Conservation (phyloP, 2,888 invertebrate genomes). For the Callosobruchus maculatus region DNA sequence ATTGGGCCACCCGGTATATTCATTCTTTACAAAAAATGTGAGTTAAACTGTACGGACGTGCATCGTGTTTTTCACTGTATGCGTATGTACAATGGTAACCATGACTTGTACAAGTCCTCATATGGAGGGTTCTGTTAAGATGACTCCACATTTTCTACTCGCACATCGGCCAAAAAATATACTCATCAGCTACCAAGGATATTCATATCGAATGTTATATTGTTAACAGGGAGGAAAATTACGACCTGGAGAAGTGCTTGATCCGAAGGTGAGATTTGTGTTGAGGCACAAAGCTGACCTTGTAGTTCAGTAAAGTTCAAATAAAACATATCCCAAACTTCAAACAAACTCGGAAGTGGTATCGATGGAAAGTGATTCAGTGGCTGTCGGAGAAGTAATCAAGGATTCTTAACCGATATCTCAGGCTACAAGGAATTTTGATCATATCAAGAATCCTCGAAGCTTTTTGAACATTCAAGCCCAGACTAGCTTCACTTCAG, state of each 20-base stretch:
- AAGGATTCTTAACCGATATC: too few species aligned
- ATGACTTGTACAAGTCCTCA: not conserved
- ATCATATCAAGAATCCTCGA: too few species aligned
- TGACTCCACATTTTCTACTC: not conserved
- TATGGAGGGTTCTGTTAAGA: not conserved
- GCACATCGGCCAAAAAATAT: not conserved
- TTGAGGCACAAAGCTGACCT: slow-evolving; percentile 51
- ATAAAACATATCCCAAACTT: not conserved
- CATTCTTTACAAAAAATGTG: too few species aligned
- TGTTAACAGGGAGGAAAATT: slow-evolving; percentile 69
- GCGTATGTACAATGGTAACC: too few species aligned
- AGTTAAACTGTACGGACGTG: too few species aligned
- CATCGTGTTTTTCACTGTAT: too few species aligned
- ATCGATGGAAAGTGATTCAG: too few species aligned
- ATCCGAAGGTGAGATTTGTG: slow-evolving; percentile 72
- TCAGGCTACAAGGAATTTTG: too few species aligned
- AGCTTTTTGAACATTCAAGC: too few species aligned
- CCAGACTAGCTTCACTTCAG: too few species aligned
- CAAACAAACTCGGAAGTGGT: not conserved
- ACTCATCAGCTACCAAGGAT: slow-evolving; percentile 2
- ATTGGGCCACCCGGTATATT: too few species aligned
- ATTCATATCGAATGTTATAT: slow-evolving; percentile 23
- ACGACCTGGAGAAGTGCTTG: slow-evolving; percentile 75
- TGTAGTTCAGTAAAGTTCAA: slow-evolving; percentile 19
- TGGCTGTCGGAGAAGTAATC: too few species aligned